A percentile compares a stretch with the other conserved stretches of the same genome.
Evolutionary conservation across 2,113 vertebrate genomes (phyloP).

Genomic region (Notarius quadriscutis): DNA sequence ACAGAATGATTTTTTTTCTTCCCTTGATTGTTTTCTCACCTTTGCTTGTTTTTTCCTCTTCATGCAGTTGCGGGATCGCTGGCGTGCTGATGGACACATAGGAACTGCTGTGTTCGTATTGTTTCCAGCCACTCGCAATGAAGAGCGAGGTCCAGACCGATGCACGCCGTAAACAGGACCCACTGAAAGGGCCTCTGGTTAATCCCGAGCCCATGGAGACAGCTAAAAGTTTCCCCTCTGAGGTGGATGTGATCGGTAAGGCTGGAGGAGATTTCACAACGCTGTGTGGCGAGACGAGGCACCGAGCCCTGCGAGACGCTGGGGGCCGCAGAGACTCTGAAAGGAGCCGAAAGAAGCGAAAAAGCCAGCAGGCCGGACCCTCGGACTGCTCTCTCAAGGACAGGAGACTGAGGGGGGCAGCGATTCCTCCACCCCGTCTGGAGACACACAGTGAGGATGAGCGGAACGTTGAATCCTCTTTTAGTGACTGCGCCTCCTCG

Average conservation of each 20-base stretch:
- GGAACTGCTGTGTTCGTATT: constrained; percentile 61
- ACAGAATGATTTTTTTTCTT: background rate
- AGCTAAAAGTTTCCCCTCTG: constrained; percentile 83
- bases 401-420: constrained; percentile 65
- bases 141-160: constrained; percentile 96
- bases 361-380: constrained; percentile 96
- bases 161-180: constrained; percentile 88
- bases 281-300: constrained; percentile 77
- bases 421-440: constrained; percentile 71
- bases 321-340: constrained; percentile 84
- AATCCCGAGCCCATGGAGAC: constrained; percentile 88
- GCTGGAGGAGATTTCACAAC: constrained; percentile 89
- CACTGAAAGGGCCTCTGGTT: constrained; percentile 92
- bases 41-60: background rate
- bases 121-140: constrained; percentile 84
- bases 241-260: constrained; percentile 94
- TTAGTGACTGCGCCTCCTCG: constrained; percentile 95
- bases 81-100: constrained; percentile 80
- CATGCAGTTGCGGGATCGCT: constrained; percentile 63
- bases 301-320: constrained; percentile 75
- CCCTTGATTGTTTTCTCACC: constrained; percentile 1
- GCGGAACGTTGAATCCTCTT: constrained; percentile 85
- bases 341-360: constrained; percentile 89
- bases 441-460: constrained; percentile 86
- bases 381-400: constrained; percentile 88